These are phyloP conservation scores for Heloderma charlesbogerti DNA, from an alignment of 2,113 vertebrate genomes.

Conservation along the genomic window DNA sequence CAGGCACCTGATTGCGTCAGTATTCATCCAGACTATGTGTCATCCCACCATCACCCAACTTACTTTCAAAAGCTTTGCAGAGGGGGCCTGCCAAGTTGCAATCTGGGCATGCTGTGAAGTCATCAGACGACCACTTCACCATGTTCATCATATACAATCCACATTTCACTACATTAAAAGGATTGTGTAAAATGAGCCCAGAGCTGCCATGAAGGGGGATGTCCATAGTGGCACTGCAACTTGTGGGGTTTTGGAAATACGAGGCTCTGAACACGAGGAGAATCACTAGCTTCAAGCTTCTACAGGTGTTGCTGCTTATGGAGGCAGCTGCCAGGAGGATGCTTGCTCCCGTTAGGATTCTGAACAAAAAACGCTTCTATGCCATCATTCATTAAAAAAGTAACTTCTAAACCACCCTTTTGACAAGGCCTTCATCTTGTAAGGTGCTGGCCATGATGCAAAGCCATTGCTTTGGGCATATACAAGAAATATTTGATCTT, in stretches of 20 bases:
- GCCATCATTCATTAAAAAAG: neutral
- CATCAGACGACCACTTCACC: neutral
- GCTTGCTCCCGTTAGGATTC: neutral
- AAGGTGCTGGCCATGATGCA: neutral
- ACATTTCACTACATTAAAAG: neutral
- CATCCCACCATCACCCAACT: too few species aligned
- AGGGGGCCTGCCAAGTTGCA: neutral
- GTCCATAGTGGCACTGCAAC: too few species aligned
- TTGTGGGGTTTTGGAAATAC: too few species aligned
- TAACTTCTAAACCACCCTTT: neutral
- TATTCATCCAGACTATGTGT: neutral
- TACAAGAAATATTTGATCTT: neutral
- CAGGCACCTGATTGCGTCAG: neutral
- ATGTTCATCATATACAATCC: neutral
- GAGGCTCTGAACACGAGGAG: neutral
- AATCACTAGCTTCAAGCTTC: neutral
- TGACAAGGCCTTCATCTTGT: neutral
- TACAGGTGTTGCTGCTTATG: neutral
- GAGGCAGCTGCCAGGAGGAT: neutral
- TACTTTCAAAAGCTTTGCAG: neutral
- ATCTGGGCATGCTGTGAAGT: neutral
- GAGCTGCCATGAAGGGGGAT: neutral
- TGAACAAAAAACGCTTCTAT: neutral
- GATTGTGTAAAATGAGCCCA: neutral
- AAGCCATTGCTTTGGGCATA: neutral